phyloP scores from a whole-genome alignment of 2,797 vertebrate species.

The Melanogrammus aeglefinus region DNA sequence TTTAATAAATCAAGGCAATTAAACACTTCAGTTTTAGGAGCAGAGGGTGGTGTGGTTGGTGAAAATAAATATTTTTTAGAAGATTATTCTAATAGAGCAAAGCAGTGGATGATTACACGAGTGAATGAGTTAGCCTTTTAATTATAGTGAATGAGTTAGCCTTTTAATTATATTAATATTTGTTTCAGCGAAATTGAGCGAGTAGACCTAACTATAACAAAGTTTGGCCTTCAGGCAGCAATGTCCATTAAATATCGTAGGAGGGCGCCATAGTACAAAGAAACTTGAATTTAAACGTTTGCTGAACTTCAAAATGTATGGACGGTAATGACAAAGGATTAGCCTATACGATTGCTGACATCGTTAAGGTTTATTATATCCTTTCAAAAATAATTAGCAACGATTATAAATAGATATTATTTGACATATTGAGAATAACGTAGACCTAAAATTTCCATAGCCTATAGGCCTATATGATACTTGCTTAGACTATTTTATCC shows the following conservation, averaged over 20 bases:
- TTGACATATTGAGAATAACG: background rate
- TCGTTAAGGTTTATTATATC: background rate
- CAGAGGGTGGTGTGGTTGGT: too few species aligned
- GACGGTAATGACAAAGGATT: background rate
- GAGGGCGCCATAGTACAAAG: background rate
- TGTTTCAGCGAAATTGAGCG: background rate
- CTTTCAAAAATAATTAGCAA: too few species aligned
- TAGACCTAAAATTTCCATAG: too few species aligned
- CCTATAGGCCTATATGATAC: too few species aligned
- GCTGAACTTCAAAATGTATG: background rate
- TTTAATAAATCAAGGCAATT: too few species aligned
- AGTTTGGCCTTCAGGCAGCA: background rate
- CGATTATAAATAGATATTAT: too few species aligned
- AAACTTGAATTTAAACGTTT: background rate
- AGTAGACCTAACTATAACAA: too few species aligned
- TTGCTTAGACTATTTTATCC: background rate
- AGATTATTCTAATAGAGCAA: background rate
- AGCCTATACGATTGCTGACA: background rate
- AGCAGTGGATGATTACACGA: background rate
- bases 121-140: background rate
- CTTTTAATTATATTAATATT: background rate
- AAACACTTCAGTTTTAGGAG: too few species aligned
- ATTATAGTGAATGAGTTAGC: background rate
- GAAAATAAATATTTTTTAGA: background rate
- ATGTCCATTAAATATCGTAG: background rate